Conservation (phyloP, 2,797 vertebrate genomes). For the Pygocentrus nattereri region DNA sequence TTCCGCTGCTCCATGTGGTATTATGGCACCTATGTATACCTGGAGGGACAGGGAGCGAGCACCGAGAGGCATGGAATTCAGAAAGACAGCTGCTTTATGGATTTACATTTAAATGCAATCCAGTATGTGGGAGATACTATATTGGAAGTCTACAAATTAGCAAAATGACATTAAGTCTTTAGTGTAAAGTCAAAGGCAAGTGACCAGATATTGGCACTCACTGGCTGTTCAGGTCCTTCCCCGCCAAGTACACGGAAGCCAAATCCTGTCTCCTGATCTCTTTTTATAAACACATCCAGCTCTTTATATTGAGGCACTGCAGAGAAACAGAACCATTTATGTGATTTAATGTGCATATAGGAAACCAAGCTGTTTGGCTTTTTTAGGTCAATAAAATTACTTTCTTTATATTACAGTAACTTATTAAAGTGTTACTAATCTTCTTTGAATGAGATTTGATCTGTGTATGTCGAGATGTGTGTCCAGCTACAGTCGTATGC, state of each 20-base stretch:
- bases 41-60: slow-evolving; percentile 61
- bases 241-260: slow-evolving; percentile 97
- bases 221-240: slow-evolving; percentile 94
- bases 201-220: slow-evolving; percentile 70
- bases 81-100: not conserved
- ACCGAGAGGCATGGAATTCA: not conserved
- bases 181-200: not conserved
- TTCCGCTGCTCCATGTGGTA: slow-evolving; percentile 92
- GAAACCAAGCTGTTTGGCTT: not conserved
- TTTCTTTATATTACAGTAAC: not conserved
- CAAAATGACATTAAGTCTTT: not conserved
- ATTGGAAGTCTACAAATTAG: not conserved
- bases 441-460: not conserved
- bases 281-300: slow-evolving; percentile 93
- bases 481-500: not conserved
- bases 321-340: not conserved
- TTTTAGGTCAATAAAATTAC: too few species aligned
- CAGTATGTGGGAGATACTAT: not conserved
- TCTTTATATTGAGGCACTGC: slow-evolving; percentile 92
- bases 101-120: not conserved
- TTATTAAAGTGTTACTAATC: not conserved
- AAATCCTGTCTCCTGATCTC: slow-evolving; percentile 97
- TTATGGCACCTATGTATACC: slow-evolving; percentile 98
- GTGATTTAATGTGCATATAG: not conserved
- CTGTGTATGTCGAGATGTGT: not conserved